phyloP scores from a whole-genome alignment of 2,797 vertebrate genomes.

The Selene dorsalis region DNA sequence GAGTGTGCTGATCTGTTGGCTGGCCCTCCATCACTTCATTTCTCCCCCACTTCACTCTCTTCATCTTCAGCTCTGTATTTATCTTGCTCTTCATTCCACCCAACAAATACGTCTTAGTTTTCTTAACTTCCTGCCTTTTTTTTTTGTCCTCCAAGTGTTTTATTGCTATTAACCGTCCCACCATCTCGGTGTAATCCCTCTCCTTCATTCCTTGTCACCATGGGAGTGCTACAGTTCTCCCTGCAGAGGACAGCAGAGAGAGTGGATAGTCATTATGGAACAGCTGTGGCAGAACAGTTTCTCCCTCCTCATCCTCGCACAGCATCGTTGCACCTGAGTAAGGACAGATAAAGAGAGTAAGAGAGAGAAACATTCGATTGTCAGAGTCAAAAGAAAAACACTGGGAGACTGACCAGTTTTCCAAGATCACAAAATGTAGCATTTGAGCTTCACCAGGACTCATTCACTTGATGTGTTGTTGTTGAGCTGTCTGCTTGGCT shows the following conservation, averaged over 20 bases:
- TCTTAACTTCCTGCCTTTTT: slow-evolving; percentile 56
- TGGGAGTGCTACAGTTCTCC: slow-evolving; percentile 42
- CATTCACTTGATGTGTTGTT: slow-evolving; percentile 33
- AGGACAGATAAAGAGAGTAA: slow-evolving; percentile 7
- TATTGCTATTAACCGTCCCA: slow-evolving; percentile 43
- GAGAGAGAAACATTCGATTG: slow-evolving; percentile 7
- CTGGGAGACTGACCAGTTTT: slow-evolving; percentile 22
- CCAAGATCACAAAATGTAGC: slow-evolving; percentile 23
- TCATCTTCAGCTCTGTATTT: slow-evolving; percentile 57
- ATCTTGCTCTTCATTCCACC: slow-evolving; percentile 53
- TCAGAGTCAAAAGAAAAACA: not conserved
- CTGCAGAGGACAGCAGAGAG: slow-evolving; percentile 60
- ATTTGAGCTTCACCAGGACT: slow-evolving; percentile 35
- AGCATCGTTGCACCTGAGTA: slow-evolving; percentile 15
- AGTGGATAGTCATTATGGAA: slow-evolving; percentile 29
- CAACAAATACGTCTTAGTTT: slow-evolving; percentile 51
- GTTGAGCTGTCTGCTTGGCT: slow-evolving; percentile 33
- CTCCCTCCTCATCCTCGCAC: slow-evolving; percentile 21
- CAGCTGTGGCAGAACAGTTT: slow-evolving; percentile 16
- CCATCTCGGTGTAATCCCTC: slow-evolving; percentile 38
- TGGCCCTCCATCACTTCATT: slow-evolving; percentile 59
- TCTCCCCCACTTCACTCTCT: slow-evolving; percentile 52
- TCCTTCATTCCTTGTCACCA: slow-evolving; percentile 35
- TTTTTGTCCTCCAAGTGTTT: slow-evolving; percentile 54
- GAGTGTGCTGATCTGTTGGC: slow-evolving; percentile 64